Conservation (phyloP, 2,888 invertebrate genomes). For the Tenthredo scrophulariae region DNA sequence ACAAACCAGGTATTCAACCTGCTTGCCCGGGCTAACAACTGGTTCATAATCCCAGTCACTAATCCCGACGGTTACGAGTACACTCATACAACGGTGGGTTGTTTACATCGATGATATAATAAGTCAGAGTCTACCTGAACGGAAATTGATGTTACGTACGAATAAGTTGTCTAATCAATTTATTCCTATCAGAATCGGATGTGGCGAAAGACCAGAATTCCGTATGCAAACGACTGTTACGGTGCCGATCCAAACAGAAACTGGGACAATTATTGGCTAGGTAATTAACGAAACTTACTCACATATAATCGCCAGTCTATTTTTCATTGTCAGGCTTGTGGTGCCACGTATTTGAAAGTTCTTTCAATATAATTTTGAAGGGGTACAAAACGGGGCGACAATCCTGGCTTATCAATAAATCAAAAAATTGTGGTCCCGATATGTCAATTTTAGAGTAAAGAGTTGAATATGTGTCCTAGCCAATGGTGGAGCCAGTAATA, state of each 20-base stretch:
- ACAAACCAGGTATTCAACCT: slow-evolving; percentile 76
- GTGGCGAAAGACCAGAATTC: slow-evolving; percentile 84
- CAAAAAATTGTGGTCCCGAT: neutral
- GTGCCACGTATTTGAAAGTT: neutral
- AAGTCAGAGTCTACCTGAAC: neutral
- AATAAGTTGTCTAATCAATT: neutral
- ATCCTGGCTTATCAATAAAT: neutral
- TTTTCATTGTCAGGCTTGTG: neutral
- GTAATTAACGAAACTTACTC: slow-evolving; percentile 65
- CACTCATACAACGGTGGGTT: slow-evolving; percentile 80
- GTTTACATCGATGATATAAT: slow-evolving; percentile 54
- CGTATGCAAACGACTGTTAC: slow-evolving; percentile 73
- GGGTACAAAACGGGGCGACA: too few relatives aligned
- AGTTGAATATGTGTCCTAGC: slow-evolving; percentile 67
- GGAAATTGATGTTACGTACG: neutral
- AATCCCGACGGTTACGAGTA: slow-evolving; percentile 89
- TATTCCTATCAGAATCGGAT: slow-evolving; percentile 79
- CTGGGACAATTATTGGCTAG: slow-evolving; percentile 84
- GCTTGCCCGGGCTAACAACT: slow-evolving; percentile 81
- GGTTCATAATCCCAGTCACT: slow-evolving; percentile 85
- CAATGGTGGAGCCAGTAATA: slow-evolving; percentile 74
- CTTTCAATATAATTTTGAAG: neutral
- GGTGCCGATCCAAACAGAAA: slow-evolving; percentile 85
- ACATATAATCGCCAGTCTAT: neutral
- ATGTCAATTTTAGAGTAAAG: neutral